Evolutionary conservation across 2,113 vertebrate species (phyloP).

Genomic region (Cephalopterus ornatus): DNA sequence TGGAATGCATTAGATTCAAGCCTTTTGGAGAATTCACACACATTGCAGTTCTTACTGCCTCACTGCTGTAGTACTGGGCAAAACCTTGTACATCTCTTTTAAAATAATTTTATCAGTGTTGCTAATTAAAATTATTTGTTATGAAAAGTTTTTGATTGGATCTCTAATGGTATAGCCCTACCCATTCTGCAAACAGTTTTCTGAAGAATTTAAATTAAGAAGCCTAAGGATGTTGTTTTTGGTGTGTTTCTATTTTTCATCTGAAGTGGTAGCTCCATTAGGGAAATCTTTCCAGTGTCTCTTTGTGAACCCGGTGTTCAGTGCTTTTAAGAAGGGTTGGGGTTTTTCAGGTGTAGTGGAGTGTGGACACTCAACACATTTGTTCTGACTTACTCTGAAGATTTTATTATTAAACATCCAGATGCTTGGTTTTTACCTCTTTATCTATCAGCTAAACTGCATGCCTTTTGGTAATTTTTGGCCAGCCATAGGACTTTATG

Average conservation of each 20-base stretch:
- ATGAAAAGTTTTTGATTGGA: neutral
- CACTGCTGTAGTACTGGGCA: neutral
- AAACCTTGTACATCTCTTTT: neutral
- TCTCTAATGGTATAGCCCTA: neutral
- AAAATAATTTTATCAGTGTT: neutral
- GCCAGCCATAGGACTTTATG: neutral
- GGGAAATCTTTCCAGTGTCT: neutral
- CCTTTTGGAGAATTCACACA: neutral
- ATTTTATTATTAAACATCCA: neutral
- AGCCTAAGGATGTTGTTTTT: neutral
- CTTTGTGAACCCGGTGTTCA: neutral
- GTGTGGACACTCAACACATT: neutral
- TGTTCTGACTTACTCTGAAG: neutral
- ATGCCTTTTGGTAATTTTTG: neutral
- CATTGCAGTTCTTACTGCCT: neutral
- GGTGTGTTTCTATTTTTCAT: neutral
- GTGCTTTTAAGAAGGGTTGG: neutral
- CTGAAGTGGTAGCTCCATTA: neutral
- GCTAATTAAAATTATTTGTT: neutral
- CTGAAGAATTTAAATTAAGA: neutral
- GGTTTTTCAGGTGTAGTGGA: neutral
- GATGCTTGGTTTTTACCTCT: neutral
- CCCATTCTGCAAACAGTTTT: neutral
- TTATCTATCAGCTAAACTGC: neutral
- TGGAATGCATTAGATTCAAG: neutral